Evolutionary conservation across 2,797 vertebrate genomes (phyloP).

Genomic region (Parauchenoglanis punctatus): DNA sequence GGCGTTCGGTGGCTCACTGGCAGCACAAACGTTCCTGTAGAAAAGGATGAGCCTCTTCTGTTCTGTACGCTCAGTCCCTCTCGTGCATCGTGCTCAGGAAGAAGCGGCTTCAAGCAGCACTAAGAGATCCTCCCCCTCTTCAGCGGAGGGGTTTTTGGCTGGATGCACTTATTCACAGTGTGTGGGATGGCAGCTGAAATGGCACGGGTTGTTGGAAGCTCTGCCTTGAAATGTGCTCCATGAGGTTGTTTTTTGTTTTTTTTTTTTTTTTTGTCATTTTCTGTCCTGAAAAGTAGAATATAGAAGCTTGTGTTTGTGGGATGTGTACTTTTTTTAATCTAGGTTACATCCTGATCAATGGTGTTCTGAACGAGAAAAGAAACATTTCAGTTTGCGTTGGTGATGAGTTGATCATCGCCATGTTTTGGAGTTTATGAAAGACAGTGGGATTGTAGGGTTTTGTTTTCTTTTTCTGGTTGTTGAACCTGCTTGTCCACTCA

Average conservation of each 20-base stretch:
- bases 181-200: constrained; percentile 48
- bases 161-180: constrained; percentile 18
- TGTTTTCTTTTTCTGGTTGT: neutral
- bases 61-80: constrained; percentile 31
- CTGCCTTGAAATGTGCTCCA: constrained; percentile 23
- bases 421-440: neutral
- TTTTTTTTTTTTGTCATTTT: neutral
- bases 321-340: neutral
- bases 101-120: constrained; percentile 20
- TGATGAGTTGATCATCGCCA: neutral
- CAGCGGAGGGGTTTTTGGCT: constrained; percentile 37
- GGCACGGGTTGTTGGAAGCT: constrained; percentile 22
- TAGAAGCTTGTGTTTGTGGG: constrained; percentile 7
- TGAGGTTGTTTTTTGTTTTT: neutral
- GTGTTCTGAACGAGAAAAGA: neutral
- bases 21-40: constrained; percentile 26
- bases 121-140: constrained; percentile 27
- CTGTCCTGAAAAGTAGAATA: neutral
- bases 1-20: constrained; percentile 40
- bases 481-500: neutral
- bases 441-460: neutral
- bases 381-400: neutral
- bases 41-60: constrained; percentile 26
- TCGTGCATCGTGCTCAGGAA: constrained; percentile 26
- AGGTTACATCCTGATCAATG: neutral